Conservation (phyloP, 1,140 invertebrate genomes). For the Hyphantria cunea region DNA sequence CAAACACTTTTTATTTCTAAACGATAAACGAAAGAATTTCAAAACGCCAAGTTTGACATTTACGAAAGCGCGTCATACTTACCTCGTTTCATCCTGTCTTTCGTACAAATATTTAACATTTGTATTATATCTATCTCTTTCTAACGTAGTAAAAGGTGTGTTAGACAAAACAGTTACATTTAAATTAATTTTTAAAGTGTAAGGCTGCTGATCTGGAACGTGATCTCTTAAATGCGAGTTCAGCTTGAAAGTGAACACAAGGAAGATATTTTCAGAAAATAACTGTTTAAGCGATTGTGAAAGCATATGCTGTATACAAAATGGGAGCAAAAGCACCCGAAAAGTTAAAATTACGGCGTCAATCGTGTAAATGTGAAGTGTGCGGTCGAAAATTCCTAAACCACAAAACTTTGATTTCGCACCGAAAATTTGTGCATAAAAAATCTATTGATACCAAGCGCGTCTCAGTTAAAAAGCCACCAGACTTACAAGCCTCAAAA, state of each 20-base stretch:
- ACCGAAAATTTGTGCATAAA: slow-evolving; percentile 33
- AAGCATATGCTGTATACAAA: slow-evolving; percentile 31
- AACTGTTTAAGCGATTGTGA: background rate
- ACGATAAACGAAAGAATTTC: no score
- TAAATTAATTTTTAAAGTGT: background rate
- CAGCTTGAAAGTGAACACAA: no score
- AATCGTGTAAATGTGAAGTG: slow-evolving; percentile 49
- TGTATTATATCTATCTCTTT: background rate
- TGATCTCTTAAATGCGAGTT: background rate
- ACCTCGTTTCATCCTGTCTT: background rate
- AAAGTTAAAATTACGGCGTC: slow-evolving; percentile 39
- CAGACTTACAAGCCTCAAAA: background rate
- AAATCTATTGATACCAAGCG: background rate
- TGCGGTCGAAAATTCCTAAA: slow-evolving; percentile 49
- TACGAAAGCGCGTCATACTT: background rate
- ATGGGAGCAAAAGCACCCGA: slow-evolving; percentile 53
- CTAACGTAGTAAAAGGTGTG: background rate
- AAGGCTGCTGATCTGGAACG: background rate
- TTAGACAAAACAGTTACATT: background rate
- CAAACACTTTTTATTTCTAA: no score
- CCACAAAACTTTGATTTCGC: slow-evolving; percentile 41
- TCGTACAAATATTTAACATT: background rate
- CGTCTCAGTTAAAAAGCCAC: background rate
- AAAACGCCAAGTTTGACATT: no score
- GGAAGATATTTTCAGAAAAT: no score